Evolutionary conservation across 2,888 invertebrate genomes (phyloP), one percentile per base, ranked within the genome.

Genomic region (Sialis lutaria): DNA sequence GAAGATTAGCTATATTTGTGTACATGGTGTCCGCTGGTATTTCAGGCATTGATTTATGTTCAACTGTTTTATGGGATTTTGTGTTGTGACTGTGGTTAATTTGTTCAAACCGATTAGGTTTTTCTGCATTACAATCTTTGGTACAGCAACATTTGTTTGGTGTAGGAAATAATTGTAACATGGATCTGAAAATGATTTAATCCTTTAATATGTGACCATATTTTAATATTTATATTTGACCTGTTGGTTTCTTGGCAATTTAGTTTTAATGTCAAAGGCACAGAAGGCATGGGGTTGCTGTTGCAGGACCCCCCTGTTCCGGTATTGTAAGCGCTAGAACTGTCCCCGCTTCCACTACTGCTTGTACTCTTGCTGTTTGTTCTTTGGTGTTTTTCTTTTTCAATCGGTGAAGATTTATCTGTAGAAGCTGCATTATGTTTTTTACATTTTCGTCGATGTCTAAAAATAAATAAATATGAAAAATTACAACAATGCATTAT

Each of bases 241-340:
- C 39, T 37, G 31, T 45, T 61, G 49, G 63, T 63, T 41, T 64
- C 61, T 30, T 63, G 65, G 37, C 67, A 65, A 41, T 65, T 65
- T 13, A 75, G 60, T 53, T 74, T 70, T 50, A 73, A 59, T 5
- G 71, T 72, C 9, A 74, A 58, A 6, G 43, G 31, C 33, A 7
- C 9, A 8, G n/a, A 13, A 6, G 8, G 10, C 7, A 30, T 10
- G 1, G 73, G 74, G 57, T 72, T 75, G 56, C 80, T 80, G 54
- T 81, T 75, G 56, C 80, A 79, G n/a, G 81, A 81, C 47, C 81
- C 82, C 2, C 81, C 80, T 2, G 82, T 82, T 2, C 81, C 80
- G 2, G 82, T 82, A 57, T 82, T 83, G 60, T 82, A 82, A 44
- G 82, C 82, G 61, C 77, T 78, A 34, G 80, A 79, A 42, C 77